Conservation (phyloP, 2,797 vertebrate genomes). For the Todus mexicanus region DNA sequence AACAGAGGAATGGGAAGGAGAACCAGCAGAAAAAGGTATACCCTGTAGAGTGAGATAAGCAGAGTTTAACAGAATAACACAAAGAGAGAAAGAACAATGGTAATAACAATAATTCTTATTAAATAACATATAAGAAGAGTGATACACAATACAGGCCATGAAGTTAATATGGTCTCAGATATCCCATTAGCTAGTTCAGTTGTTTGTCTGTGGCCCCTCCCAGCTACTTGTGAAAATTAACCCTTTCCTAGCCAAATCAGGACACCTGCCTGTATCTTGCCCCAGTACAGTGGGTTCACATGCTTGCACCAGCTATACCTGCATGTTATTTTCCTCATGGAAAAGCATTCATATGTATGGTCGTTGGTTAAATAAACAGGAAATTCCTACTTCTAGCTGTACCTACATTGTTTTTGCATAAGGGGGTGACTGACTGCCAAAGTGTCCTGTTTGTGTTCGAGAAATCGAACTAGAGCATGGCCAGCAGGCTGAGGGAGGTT, state of each 20-base stretch:
- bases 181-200: not conserved
- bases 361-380: not conserved
- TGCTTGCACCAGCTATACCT: not conserved
- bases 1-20: no score
- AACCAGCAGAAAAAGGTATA: not conserved
- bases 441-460: not conserved
- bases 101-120: not conserved
- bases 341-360: not conserved
- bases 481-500: no score
- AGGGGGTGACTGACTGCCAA: not conserved
- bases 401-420: not conserved
- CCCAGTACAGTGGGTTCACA: accelerated
- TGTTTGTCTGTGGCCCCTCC: not conserved
- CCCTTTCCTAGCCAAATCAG: not conserved
- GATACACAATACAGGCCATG: not conserved
- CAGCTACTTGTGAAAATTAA: not conserved
- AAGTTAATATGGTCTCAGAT: not conserved
- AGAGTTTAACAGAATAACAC: not conserved
- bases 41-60: not conserved
- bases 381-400: not conserved
- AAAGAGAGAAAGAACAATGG: not conserved
- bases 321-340: not conserved
- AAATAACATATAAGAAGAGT: not conserved
- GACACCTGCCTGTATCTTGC: not conserved
- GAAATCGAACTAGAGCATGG: no score